Evolutionary conservation across 2,797 vertebrate genomes (phyloP).

Genomic region (Ficedula albicollis): DNA sequence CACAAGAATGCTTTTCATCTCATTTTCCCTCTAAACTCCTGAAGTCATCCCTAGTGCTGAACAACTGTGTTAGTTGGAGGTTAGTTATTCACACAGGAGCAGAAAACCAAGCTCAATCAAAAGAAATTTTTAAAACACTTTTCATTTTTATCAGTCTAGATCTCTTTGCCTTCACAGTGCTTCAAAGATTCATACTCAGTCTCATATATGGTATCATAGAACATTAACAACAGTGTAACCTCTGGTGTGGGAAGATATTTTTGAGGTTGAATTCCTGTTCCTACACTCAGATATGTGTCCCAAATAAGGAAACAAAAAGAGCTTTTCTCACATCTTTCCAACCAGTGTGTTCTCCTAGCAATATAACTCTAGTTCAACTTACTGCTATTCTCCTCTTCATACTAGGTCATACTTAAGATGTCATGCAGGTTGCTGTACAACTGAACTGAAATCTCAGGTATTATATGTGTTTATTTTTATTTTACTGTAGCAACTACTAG

Average conservation of each 20-base stretch:
- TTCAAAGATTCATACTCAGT: neutral
- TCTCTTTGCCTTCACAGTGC: neutral
- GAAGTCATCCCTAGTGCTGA: neutral
- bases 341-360: neutral
- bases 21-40: neutral
- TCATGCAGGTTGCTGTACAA: neutral
- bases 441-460: neutral
- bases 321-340: neutral
- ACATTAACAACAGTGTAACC: neutral
- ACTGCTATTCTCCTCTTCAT: neutral
- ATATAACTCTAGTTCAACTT: neutral
- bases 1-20: conserved; percentile 59
- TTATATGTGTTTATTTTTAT: neutral
- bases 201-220: neutral
- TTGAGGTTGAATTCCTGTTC: neutral
- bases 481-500: neutral
- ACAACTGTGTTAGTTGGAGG: neutral
- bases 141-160: conserved; percentile 24
- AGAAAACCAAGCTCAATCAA: neutral
- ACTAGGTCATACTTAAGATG: neutral
- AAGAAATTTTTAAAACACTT: conserved; percentile 33
- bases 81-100: neutral
- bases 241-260: neutral
- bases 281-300: neutral
- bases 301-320: neutral